phyloP scores from a whole-genome alignment of 2,888 invertebrate species.

The Spicauda simplicius region DNA sequence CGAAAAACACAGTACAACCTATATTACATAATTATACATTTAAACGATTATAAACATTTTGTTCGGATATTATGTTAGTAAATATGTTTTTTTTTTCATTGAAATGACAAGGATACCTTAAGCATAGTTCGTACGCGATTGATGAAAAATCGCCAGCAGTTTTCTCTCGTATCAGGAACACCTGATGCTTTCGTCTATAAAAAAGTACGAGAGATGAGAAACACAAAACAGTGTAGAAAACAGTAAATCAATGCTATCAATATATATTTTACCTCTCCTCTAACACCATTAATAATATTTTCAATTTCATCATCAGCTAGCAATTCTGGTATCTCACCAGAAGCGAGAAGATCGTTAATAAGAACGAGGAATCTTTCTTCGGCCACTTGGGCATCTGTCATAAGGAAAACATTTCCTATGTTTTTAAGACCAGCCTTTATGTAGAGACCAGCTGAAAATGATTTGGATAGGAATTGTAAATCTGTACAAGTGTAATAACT shows the following conservation, averaged over 20 bases:
- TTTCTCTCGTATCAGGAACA: conserved; percentile 93
- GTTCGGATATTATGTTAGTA: too few species aligned
- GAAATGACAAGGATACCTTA: conserved; percentile 69
- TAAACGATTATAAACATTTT: background rate
- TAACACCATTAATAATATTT: conserved; percentile 91
- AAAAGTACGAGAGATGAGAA: conserved; percentile 10
- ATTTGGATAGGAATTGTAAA: background rate
- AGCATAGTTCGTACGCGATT: conserved; percentile 92
- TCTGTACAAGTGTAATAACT: too few species aligned
- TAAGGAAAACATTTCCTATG: conserved; percentile 93
- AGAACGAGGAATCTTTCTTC: conserved; percentile 96
- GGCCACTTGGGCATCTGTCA: conserved; percentile 97
- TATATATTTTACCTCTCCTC: conserved; percentile 85
- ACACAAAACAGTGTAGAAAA: background rate
- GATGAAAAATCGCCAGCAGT: conserved; percentile 98
- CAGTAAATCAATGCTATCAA: background rate
- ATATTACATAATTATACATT: background rate
- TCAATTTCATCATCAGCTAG: conserved; percentile 96
- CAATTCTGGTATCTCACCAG: conserved; percentile 96
- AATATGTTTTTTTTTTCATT: background rate
- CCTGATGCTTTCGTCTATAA: conserved; percentile 91
- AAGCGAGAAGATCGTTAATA: conserved; percentile 96
- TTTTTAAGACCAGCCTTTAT: conserved; percentile 94
- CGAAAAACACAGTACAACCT: conserved; percentile 95
- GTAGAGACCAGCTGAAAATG: conserved; percentile 88